Conservation (phyloP, 1,140 invertebrate species). For the Artemia franciscana region DNA sequence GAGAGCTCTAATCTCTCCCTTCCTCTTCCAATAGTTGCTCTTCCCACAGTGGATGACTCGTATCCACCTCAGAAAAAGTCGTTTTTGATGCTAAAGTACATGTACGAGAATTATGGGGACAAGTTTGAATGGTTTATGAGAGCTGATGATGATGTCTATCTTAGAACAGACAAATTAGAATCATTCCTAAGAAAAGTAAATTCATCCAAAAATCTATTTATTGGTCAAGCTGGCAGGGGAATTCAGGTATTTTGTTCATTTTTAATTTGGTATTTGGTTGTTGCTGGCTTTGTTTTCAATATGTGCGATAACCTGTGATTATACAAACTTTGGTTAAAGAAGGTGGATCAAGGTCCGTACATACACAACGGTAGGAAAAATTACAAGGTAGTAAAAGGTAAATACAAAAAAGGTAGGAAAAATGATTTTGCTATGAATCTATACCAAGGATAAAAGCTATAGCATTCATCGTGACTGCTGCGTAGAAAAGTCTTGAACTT, state of each 20-base stretch:
- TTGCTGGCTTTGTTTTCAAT: background rate
- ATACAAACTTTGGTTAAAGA: too few relatives aligned
- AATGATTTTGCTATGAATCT: too few relatives aligned
- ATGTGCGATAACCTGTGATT: too few relatives aligned
- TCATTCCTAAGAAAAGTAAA: conserved; percentile 70
- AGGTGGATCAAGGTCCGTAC: too few relatives aligned
- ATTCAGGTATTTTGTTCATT: conserved; percentile 11
- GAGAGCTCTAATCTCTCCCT: conserved; percentile 33
- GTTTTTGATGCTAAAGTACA: conserved; percentile 93
- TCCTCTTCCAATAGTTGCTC: conserved; percentile 39
- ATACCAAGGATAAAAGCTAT: too few relatives aligned
- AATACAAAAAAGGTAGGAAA: too few relatives aligned
- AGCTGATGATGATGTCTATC: conserved; percentile 92
- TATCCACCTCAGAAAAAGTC: conserved; percentile 98
- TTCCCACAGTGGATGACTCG: conserved; percentile 70
- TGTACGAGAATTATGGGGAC: conserved; percentile 79
- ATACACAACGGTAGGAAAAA: too few relatives aligned
- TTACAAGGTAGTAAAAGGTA: too few relatives aligned
- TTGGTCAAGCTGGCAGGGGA: conserved; percentile 23
- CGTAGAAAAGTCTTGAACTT: too few relatives aligned
- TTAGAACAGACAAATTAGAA: conserved; percentile 64
- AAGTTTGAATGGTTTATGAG: conserved; percentile 91
- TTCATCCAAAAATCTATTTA: conserved; percentile 58
- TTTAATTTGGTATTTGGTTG: background rate
- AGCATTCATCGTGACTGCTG: too few relatives aligned